Evolutionary conservation across 2,888 invertebrate species (phyloP), one percentile per base, ranked within the genome.

Genomic region (Brassicogethes aeneus): DNA sequence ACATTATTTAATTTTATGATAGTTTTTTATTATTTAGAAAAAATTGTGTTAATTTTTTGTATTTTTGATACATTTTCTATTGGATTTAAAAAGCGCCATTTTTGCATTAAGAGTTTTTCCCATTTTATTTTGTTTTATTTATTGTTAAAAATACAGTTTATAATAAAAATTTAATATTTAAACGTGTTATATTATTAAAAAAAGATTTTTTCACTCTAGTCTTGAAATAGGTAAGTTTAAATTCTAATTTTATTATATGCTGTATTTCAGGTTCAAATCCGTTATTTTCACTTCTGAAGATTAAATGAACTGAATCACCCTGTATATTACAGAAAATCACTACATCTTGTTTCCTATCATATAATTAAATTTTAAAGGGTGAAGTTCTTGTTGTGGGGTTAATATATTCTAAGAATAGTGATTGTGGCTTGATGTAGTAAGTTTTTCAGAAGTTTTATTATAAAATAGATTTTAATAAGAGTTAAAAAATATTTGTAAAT

Each of bases 11-110:
- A 23, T 23, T 23, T 23, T 23, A 7, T 23, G 5, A 23, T 23
- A 23, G 23, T 23, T 23, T 23, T 23, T 23, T 7, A 23, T 7
- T 23, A 23, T 23, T 23, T 5, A 10, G 10, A 23, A 10, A 23
- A 23, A 23, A 23, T 23, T 23, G 23, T 10, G 23, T 23, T 23
- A 23, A 23, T 36, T 37, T 41, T 41, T 41, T 41, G 41, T 41
- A 41, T 41, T 41, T 40, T 41, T 41, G 36, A 41, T 41, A 41
- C 37, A 23, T 34, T 41, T 41, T 41, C 29, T 41, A 37, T 37
- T 36, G 36, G 41, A 41, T 34, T 34, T 15, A 37, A 33, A 36
- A 40, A 30, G 41, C 15, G 29, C 15, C 7, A 16, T 31, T 37
- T 37, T 36, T 37, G 30, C 23, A 13, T 14, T 34, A 14, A 23